Evolutionary conservation across 2,797 vertebrate genomes (phyloP), one percentile per base, ranked within the genome.

Genomic region (Prunella strophiata): DNA sequence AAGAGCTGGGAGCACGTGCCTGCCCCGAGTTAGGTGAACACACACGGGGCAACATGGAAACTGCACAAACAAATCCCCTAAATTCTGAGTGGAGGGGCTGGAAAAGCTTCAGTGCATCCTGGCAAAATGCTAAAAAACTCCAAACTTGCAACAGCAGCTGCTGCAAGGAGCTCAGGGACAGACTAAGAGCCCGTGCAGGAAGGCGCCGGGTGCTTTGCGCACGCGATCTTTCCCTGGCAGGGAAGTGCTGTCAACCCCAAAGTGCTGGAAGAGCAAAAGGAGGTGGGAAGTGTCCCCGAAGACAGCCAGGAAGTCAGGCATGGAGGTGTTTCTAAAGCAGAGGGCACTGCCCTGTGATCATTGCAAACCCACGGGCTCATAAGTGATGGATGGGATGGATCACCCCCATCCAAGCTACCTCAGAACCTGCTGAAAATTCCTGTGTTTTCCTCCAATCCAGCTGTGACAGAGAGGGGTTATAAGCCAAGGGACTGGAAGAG

Each of bases 171-270:
- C 67, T 62, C 34, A 29, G 50, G 88, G 74, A 45, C 9, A 11
- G 40, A 29, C 9, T 42, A 36, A 40, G 1, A 75, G 65, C 61
- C 72, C 1, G 0, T 4, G 70, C 63, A 38, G 57, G 65, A 67
- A 86, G 88, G 57, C 0, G 0, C 51, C 0, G 1, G 36, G 45
- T 2, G 38, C 4, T 58, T 58, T 67, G 45, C 5, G 42, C 62
- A 70, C 4, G 5, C 1, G 0, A 47, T 40, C 26, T 26, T 59
- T 20, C 14, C 63, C 36, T 32, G 36, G 36, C 17, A 22, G 34
- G 50, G 77, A 82, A 68, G 30, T 2, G 32, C 59, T 14, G 38
- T 8, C 74, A 68, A 55, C n/a, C 34, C 55, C 17, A 0, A 20
- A 5, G 84, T 3, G 10, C 0, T 70, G 67, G 83, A 70, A 71